A percentile compares a stretch with the other conserved stretches of the same genome.
phyloP scores from a whole-genome alignment of 2,797 vertebrate genomes.

The Bovichtus diacanthus region DNA sequence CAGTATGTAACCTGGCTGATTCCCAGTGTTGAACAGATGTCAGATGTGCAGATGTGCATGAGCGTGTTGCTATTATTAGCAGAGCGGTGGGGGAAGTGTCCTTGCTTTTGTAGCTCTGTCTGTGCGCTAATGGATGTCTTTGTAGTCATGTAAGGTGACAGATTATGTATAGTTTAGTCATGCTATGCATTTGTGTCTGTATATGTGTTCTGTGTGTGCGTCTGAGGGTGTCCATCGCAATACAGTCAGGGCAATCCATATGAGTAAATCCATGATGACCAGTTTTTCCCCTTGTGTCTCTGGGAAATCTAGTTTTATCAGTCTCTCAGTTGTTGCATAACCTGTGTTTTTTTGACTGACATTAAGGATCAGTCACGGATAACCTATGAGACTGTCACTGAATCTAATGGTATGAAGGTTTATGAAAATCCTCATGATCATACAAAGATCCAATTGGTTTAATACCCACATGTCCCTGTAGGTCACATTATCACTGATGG shows the following conservation, averaged over 20 bases:
- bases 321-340: conserved; percentile 65
- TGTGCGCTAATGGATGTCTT: conserved; percentile 38
- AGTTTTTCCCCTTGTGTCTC: conserved; percentile 46
- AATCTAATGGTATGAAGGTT: conserved; percentile 38
- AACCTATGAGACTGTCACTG: conserved; percentile 23
- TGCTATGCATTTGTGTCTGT: conserved; percentile 10
- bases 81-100: conserved; percentile 70
- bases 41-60: conserved; percentile 81
- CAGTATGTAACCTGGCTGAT: conserved; percentile 64
- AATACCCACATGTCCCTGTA: conserved; percentile 24
- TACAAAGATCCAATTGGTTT: conserved; percentile 23
- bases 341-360: conserved; percentile 21
- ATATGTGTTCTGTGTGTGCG: neutral
- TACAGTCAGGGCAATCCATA: neutral
- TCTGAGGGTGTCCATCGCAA: conserved; percentile 3
- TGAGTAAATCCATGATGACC: conserved; percentile 34
- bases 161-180: conserved; percentile 41
- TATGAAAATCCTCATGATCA: conserved; percentile 44
- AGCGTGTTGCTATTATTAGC: conserved; percentile 81
- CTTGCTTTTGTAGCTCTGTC: conserved; percentile 55
- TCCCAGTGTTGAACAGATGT: conserved; percentile 76
- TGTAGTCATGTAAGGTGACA: conserved; percentile 31
- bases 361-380: conserved; percentile 38
- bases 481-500: conserved; percentile 9
- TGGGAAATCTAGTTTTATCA: conserved; percentile 54